Percentiles rank a stretch among this genome's conserved stretches.
Conservation (phyloP, 1,140 invertebrate genomes). For the Zaprionus camerounensis region DNA sequence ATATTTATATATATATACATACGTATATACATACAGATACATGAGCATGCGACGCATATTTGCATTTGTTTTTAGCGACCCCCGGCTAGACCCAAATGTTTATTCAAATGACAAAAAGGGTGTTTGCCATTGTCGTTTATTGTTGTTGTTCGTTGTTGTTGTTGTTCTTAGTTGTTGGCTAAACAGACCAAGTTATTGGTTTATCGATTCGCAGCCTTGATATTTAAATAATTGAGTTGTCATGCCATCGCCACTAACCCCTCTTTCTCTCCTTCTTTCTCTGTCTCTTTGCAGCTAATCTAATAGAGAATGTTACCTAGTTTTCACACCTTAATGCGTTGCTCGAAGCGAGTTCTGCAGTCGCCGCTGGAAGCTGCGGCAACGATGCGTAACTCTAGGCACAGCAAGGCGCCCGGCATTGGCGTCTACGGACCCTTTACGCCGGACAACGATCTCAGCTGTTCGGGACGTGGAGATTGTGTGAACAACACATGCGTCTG, state of each 20-base stretch:
- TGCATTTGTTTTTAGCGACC: constrained; percentile 71
- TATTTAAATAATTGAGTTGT: constrained; percentile 59
- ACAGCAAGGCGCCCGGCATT: constrained; percentile 56
- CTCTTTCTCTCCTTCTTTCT: constrained; percentile 10
- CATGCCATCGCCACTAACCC: constrained; percentile 14
- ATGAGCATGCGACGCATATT: constrained; percentile 43
- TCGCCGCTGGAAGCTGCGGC: constrained; percentile 55
- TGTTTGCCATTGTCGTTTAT: constrained; percentile 23
- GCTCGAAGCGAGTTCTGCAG: constrained; percentile 82
- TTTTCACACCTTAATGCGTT: constrained; percentile 83
- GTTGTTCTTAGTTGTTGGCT: neutral
- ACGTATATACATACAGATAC: neutral
- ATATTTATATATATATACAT: too few relatives aligned
- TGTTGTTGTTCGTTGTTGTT: constrained; percentile 5
- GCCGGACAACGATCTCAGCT: constrained; percentile 73
- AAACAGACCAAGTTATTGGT: constrained; percentile 22
- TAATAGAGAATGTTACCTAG: constrained; percentile 81
- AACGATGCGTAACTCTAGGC: constrained; percentile 63
- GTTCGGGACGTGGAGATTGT: constrained; percentile 93
- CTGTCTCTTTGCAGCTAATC: constrained; percentile 65
- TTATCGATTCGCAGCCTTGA: constrained; percentile 49
- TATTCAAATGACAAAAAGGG: constrained; percentile 63
- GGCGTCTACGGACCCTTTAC: constrained; percentile 66
- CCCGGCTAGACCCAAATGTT: constrained; percentile 62
- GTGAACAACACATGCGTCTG: constrained; percentile 95